Evolutionary conservation across 2,888 invertebrate genomes (phyloP).

Genomic region (Phasia obesa): DNA sequence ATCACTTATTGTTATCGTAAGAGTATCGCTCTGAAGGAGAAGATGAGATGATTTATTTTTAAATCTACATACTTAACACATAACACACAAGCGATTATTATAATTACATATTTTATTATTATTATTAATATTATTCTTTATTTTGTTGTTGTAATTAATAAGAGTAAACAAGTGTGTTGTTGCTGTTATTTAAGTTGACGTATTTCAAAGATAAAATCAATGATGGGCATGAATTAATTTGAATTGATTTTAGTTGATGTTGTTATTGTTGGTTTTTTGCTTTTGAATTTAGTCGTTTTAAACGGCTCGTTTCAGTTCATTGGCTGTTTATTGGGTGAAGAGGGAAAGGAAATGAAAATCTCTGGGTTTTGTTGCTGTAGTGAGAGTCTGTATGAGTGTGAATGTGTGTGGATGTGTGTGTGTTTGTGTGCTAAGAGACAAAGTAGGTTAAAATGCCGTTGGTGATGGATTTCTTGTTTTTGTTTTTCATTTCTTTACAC

Average conservation of each 20-base stretch:
- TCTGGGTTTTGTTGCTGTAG: background rate
- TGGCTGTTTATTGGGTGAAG: constrained; percentile 7
- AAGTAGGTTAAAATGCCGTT: constrained; percentile 65
- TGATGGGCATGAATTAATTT: constrained; percentile 61
- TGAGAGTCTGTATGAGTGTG: background rate
- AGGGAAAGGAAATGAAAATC: constrained; percentile 21
- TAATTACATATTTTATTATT: constrained; percentile 35
- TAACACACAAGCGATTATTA: constrained; percentile 13
- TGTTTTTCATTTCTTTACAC: constrained; percentile 15
- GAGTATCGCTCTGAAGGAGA: constrained; percentile 21
- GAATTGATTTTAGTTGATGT: constrained; percentile 60
- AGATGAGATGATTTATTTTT: constrained; percentile 31
- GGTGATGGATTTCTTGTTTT: constrained; percentile 44
- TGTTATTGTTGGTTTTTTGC: constrained; percentile 41
- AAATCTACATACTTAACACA: background rate
- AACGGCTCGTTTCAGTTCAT: constrained; percentile 7
- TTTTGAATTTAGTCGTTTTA: constrained; percentile 14
- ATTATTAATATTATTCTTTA: constrained; percentile 34
- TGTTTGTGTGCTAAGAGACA: constrained; percentile 36
- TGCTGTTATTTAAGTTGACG: constrained; percentile 6
- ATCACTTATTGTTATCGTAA: constrained; percentile 58
- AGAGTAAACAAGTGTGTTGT: constrained; percentile 11
- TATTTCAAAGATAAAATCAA: constrained; percentile 55
- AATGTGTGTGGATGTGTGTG: background rate
- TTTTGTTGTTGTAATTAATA: constrained; percentile 36